Evolutionary conservation across 2,797 vertebrate species (phyloP).

Genomic region (Euphonia xanthogaster): DNA sequence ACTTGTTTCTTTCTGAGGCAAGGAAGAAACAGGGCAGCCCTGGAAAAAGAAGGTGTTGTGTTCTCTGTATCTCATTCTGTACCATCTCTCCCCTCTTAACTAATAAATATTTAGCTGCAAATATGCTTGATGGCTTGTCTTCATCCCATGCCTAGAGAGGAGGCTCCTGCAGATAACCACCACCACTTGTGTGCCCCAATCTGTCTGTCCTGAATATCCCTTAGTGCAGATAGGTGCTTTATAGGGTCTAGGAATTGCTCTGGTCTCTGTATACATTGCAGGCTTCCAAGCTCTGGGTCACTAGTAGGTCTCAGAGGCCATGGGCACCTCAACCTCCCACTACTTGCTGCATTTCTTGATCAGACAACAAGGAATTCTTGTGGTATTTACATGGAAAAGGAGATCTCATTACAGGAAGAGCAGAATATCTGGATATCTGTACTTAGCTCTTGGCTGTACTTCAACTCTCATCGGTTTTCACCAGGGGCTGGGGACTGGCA

Average conservation of each 20-base stretch:
- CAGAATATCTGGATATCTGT: neutral
- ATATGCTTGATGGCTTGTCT: neutral
- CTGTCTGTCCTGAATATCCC: neutral
- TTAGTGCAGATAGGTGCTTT: neutral
- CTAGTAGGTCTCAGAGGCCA: neutral
- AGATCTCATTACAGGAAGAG: neutral
- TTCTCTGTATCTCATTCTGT: neutral
- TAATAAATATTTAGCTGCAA: neutral
- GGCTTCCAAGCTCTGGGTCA: neutral
- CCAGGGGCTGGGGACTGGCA: neutral
- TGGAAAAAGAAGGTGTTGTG: neutral
- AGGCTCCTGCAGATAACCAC: neutral
- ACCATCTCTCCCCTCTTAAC: neutral
- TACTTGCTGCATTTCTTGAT: neutral
- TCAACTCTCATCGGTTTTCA: neutral
- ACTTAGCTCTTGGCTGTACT: neutral
- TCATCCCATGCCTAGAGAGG: neutral
- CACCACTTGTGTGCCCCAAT: neutral
- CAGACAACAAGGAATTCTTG: neutral
- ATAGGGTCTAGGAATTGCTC: neutral
- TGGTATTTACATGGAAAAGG: neutral
- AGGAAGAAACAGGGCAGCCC: neutral
- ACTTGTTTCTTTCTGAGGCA: neutral
- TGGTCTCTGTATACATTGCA: rapidly evolving
- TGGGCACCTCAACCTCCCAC: neutral